These are phyloP conservation scores for Aleiodes sp. DNA, from an alignment of 1,140 invertebrate species.

Conservation along the genomic window DNA sequence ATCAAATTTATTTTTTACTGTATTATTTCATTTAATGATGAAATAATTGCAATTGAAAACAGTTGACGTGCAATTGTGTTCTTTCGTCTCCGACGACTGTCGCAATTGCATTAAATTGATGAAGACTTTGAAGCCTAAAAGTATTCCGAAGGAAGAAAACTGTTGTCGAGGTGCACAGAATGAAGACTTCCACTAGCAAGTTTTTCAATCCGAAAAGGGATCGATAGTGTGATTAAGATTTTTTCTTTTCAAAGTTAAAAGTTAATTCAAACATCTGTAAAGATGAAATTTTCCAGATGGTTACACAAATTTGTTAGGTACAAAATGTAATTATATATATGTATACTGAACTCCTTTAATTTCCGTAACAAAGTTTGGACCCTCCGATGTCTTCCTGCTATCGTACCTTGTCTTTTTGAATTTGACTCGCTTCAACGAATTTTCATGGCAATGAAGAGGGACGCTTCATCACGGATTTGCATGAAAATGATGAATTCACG, in stretches of 20 bases:
- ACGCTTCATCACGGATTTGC: conserved; percentile 54
- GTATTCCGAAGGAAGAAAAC: no score
- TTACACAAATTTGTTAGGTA: background rate
- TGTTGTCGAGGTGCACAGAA: no score
- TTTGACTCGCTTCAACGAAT: conserved; percentile 35
- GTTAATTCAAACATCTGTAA: background rate
- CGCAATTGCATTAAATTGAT: no score
- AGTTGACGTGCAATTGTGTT: no score
- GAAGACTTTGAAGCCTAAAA: no score
- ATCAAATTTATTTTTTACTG: no score
- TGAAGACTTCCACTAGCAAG: no score
- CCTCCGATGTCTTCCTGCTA: conserved; percentile 13
- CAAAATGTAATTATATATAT: conserved; percentile 2
- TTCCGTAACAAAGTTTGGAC: conserved; percentile 20
- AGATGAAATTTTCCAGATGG: background rate
- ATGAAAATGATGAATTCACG: conserved; percentile 63
- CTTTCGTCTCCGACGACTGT: no score
- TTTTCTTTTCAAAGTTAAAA: background rate
- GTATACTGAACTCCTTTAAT: background rate
- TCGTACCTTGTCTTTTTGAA: conserved; percentile 20
- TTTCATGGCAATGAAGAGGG: conserved; percentile 42
- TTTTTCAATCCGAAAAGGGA: no score
- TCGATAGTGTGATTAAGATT: no score
- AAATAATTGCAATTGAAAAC: no score
- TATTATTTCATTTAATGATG: no score